Evolutionary conservation across 2,113 vertebrate species (phyloP), one percentile per base, ranked within the genome.

Genomic region (Melanocharis versteri): DNA sequence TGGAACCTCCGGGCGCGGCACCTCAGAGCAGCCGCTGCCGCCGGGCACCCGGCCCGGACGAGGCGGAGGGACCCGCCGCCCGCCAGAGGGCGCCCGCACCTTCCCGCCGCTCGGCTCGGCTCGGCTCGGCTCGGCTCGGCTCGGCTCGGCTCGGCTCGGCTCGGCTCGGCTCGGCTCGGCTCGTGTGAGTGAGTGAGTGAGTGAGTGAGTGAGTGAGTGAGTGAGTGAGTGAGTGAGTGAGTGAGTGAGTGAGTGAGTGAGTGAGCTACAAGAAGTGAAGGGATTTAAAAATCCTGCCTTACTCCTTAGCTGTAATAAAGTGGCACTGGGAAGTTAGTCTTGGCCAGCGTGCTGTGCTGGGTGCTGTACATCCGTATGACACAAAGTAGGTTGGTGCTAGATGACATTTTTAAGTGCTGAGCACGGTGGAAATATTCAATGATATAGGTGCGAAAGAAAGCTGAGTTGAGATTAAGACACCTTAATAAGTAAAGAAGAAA

Each of bases 291-390:
- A 6, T 5, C 30, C 27, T 3, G 58, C 3, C 17, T 17, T n/a
- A 2, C 3, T 65, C 27, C 39, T 30, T 3, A 7, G 22, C 44
- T 3, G 30, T 31, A 18, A 1, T 13, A 11, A 4, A 54, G n/a
- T 2, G 45, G 24, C 57, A 5, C 26, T 2, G 50, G 16, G 10
- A 51, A 33, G 68, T 5, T 3, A 8, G 33, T 4, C 11, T 7
- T 13, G 68, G 68, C 45, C 61, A 2, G 33, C 2, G 9, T 11
- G 64, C 18, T 12, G 70, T 8, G 7, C 33, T 8, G 6, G 39
- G 1, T 7, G 82, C 65, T 20, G 48, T 1, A 5, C 21, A 3
- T 12, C 50, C 5, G 0, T 10, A 2, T 6, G 70, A 4, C 20
- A 15, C n/a, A 8, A 27, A n/a, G 65, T 5, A 5, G 33, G 39